Evolutionary conservation across 92 coral and sea anemone species (phyloP), one percentile per base, ranked within the genome.

Genomic region (Epizoanthus rinbou): DNA sequence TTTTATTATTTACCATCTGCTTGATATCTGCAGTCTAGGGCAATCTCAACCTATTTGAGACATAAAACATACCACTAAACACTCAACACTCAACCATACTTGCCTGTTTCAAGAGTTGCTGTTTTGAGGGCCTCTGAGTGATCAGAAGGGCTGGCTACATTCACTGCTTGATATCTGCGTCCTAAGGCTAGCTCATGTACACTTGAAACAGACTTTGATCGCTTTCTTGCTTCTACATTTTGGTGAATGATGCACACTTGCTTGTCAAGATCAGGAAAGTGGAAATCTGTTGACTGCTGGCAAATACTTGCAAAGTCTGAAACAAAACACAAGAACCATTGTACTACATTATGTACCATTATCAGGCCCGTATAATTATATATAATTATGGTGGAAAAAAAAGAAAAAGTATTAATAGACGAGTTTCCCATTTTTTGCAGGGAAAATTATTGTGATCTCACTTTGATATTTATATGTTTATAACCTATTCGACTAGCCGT

Each of bases 261-360:
- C 70, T 96, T 90, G 85, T 96, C 99, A n/a, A 96, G 91, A 83
- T 96, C 99, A 7, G 99, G 98, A 76, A 96, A 96, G 73, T 96
- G 99, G 74, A 96, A 96, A 72, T 96, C 99, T 28, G 99, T 91
- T 9, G 99, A 96, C 87, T 93, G 94, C 87, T 96, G 98, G 69
- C 99, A 96, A 43, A 96, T 96, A 39, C 63, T 88, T 63, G 99
- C 95, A 86, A 96, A 96, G 22, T 93, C 99, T 96, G 80, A 47
- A 47, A 47, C 14, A 47, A 9, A 47, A 47, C 14, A 47, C 8
- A 47, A 47, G 53, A 47, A 47, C 6, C 53, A 47, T 47, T 47
- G 0, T 47, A 47, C 53, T 10, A 47, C 53, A 47, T n/a, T n/a
- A n/a, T n/a, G n/a, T n/a, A n/a, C n/a, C n/a, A n/a, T n/a, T n/a